Evolutionary conservation across 2,797 vertebrate genomes (phyloP).

Genomic region (Malurus leucopterus): DNA sequence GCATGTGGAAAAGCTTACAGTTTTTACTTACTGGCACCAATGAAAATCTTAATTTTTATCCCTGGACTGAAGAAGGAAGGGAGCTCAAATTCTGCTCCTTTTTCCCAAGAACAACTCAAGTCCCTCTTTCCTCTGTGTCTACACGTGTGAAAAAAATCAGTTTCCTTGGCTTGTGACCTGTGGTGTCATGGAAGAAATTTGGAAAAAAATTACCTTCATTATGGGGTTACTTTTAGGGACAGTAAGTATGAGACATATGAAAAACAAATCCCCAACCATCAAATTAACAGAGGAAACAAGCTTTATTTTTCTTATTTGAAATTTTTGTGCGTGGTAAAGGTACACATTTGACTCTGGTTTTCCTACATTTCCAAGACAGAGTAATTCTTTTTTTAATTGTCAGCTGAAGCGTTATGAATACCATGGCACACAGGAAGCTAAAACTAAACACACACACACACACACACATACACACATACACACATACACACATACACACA

Average conservation of each 20-base stretch:
- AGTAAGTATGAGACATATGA: background rate
- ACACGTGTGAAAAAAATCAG: background rate
- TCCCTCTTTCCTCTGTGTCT: background rate
- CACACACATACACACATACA: background rate
- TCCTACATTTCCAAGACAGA: constrained; percentile 73
- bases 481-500: background rate
- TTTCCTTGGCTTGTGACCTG: background rate
- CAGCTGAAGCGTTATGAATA: constrained; percentile 75
- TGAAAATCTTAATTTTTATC: background rate
- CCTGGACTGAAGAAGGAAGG: background rate
- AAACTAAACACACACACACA: constrained; percentile 29
- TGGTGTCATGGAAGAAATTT: background rate
- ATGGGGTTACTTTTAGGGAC: background rate
- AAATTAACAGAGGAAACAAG: constrained; percentile 70
- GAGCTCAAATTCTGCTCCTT: background rate
- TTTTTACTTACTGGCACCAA: background rate
- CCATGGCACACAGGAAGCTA: constrained; percentile 71
- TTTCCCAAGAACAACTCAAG: background rate
- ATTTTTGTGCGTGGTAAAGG: constrained; percentile 70
- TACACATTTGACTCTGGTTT: constrained; percentile 71
- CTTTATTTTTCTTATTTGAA: constrained; percentile 74
- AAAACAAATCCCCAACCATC: constrained; percentile 39
- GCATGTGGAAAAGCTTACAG: background rate
- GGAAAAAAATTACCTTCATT: background rate
- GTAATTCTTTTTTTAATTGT: constrained; percentile 64